Evolutionary conservation across 2,113 vertebrate genomes (phyloP).

Genomic region (Cnemophilus loriae): DNA sequence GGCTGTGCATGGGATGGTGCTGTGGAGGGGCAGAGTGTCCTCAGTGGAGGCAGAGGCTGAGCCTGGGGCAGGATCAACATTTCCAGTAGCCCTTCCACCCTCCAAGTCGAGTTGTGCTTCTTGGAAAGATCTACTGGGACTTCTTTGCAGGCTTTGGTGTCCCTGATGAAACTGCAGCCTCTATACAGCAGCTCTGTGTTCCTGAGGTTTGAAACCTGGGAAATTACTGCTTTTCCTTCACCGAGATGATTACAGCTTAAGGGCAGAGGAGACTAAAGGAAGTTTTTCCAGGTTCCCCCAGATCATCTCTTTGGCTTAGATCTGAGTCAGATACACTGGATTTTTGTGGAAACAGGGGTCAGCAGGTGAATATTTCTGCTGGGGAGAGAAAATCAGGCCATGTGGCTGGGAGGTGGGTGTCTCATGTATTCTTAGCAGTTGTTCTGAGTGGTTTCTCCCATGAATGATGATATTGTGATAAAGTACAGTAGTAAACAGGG

Average conservation of each 20-base stretch:
- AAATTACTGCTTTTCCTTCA: not conserved
- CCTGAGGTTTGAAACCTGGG: not conserved
- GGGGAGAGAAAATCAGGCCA: not conserved
- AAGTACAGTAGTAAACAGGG: constrained; percentile 2
- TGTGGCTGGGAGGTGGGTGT: not conserved
- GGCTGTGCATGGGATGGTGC: not conserved
- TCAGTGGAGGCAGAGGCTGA: not conserved
- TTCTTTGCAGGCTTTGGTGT: not conserved
- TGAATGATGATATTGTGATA: constrained; percentile 19
- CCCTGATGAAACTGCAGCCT: not conserved
- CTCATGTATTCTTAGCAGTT: not conserved
- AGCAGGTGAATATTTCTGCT: not conserved
- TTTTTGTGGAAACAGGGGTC: not conserved
- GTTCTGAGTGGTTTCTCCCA: not conserved
- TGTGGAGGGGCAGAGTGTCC: not conserved
- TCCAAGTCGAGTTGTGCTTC: not conserved
- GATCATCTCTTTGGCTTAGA: not conserved
- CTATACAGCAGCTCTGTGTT: fast-evolving
- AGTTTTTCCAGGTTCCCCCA: not conserved
- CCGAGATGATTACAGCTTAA: not conserved
- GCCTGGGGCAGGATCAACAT: not conserved
- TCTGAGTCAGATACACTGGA: not conserved
- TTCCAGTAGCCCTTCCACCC: not conserved
- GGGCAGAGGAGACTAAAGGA: not conserved
- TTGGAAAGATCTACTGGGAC: not conserved